Evolutionary conservation across 2,797 vertebrate genomes (phyloP).

Genomic region (Cheirogaleus major): DNA sequence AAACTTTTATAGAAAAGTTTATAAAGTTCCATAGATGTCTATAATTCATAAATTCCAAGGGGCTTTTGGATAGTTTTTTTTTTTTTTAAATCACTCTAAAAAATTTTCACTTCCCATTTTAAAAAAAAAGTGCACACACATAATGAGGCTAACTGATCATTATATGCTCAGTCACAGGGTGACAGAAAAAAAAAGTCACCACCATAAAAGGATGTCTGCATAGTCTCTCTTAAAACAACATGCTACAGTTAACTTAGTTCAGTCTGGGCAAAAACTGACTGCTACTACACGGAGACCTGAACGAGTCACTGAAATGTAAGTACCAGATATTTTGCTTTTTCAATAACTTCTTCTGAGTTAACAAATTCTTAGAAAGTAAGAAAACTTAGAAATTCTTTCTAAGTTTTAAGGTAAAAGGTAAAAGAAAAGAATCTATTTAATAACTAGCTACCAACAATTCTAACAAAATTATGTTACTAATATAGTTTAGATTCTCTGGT

Average conservation of each 20-base stretch:
- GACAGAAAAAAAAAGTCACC: slow-evolving; percentile 66
- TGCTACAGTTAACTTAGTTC: slow-evolving; percentile 67
- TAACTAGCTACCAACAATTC: not conserved
- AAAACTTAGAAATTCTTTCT: not conserved
- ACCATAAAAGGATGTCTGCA: slow-evolving; percentile 82
- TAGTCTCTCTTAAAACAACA: slow-evolving; percentile 82
- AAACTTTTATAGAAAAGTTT: slow-evolving; percentile 61
- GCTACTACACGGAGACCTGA: slow-evolving; percentile 60
- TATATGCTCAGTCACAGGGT: slow-evolving; percentile 68
- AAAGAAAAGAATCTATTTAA: slow-evolving; percentile 26
- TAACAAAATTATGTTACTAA: slow-evolving; percentile 9
- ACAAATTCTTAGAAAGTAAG: slow-evolving; percentile 1
- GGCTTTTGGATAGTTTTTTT: slow-evolving; percentile 59
- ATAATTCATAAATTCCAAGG: slow-evolving; percentile 51
- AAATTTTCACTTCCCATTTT: slow-evolving; percentile 78
- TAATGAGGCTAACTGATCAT: slow-evolving; percentile 24
- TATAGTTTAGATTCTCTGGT: not conserved
- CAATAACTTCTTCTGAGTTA: slow-evolving; percentile 26
- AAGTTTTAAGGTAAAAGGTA: slow-evolving; percentile 5
- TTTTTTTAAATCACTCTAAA: slow-evolving; percentile 65
- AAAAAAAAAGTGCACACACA: slow-evolving; percentile 66
- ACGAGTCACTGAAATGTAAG: slow-evolving; percentile 81
- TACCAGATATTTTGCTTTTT: slow-evolving; percentile 65
- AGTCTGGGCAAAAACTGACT: slow-evolving; percentile 66
- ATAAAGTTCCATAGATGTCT: slow-evolving; percentile 73